These are phyloP conservation scores for Notiomystis cincta DNA, from an alignment of 2,113 vertebrate genomes.

Conservation along the genomic window DNA sequence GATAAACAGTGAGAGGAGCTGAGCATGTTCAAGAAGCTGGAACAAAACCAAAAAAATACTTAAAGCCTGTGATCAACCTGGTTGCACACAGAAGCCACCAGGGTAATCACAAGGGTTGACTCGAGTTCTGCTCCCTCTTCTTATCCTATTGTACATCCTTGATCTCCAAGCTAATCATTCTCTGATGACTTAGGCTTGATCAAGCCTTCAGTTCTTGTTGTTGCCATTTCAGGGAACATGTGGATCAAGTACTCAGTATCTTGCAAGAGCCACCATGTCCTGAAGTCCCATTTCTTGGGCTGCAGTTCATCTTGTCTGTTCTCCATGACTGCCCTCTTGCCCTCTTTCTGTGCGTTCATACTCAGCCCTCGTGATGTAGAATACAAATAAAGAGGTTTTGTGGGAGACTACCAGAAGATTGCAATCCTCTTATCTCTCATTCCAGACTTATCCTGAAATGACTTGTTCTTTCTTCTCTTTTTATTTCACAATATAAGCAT, in stretches of 20 bases:
- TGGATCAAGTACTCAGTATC: not conserved
- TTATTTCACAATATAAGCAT: slow-evolving; percentile 30
- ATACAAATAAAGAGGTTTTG: not conserved
- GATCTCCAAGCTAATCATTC: not conserved
- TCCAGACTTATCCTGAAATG: slow-evolving; percentile 52
- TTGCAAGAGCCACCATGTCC: not conserved
- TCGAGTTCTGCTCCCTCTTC: not conserved
- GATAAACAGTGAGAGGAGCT: not conserved
- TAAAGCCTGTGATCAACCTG: not conserved
- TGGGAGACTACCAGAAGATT: slow-evolving; percentile 25
- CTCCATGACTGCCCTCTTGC: not conserved
- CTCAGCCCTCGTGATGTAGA: not conserved
- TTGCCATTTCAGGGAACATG: not conserved
- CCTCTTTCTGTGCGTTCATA: not conserved
- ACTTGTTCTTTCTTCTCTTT: slow-evolving; percentile 25
- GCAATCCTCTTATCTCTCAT: slow-evolving; percentile 50
- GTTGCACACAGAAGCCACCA: not conserved
- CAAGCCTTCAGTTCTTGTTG: not conserved
- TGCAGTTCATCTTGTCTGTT: not conserved
- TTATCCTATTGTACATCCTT: not conserved
- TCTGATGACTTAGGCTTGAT: not conserved
- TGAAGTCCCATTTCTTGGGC: not conserved
- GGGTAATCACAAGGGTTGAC: not conserved
- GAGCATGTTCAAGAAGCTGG: not conserved
- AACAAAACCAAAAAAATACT: not conserved